phyloP scores from a whole-genome alignment of 2,113 vertebrate species.

The Xenopus laevis region DNA sequence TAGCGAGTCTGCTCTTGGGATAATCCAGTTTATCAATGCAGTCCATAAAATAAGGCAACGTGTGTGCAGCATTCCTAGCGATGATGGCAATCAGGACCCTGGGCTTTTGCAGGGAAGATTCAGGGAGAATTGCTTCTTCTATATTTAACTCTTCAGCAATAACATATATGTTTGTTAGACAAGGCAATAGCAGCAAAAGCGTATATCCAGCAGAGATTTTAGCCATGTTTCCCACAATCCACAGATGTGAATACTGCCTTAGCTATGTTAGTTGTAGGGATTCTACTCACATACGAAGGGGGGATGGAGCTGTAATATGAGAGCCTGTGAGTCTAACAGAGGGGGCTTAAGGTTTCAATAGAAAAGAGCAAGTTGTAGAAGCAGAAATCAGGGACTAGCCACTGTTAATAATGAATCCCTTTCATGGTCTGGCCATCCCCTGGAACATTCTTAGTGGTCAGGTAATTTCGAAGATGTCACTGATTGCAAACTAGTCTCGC shows the following conservation, averaged over 20 bases:
- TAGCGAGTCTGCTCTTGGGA: slow-evolving; percentile 82
- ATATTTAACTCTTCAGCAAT: slow-evolving; percentile 35
- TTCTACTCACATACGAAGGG: slow-evolving; percentile 1
- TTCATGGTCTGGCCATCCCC: not conserved
- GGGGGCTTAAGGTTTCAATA: slow-evolving; percentile 20
- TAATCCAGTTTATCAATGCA: slow-evolving; percentile 86
- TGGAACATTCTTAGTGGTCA: not conserved
- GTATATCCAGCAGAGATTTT: slow-evolving; percentile 1
- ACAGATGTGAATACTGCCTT: slow-evolving; percentile 14
- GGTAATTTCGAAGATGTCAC: not conserved
- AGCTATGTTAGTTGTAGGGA: not conserved
- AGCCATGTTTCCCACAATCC: slow-evolving; percentile 47
- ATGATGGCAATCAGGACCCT: slow-evolving; percentile 82
- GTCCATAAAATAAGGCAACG: slow-evolving; percentile 82
- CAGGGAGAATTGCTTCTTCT: slow-evolving; percentile 50
- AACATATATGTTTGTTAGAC: slow-evolving; percentile 4
- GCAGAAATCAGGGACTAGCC: slow-evolving; percentile 2
- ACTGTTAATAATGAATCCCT: slow-evolving; percentile 18
- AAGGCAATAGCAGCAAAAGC: slow-evolving; percentile 42
- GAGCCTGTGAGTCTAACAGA: slow-evolving; percentile 13
- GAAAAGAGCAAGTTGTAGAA: slow-evolving; percentile 7
- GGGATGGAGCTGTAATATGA: slow-evolving; percentile 39
- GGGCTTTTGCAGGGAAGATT: slow-evolving; percentile 77
- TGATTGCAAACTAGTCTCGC: not conserved
- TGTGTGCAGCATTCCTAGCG: slow-evolving; percentile 82